Conservation (phyloP, 2,888 invertebrate species). For the Corythucha ciliata region DNA sequence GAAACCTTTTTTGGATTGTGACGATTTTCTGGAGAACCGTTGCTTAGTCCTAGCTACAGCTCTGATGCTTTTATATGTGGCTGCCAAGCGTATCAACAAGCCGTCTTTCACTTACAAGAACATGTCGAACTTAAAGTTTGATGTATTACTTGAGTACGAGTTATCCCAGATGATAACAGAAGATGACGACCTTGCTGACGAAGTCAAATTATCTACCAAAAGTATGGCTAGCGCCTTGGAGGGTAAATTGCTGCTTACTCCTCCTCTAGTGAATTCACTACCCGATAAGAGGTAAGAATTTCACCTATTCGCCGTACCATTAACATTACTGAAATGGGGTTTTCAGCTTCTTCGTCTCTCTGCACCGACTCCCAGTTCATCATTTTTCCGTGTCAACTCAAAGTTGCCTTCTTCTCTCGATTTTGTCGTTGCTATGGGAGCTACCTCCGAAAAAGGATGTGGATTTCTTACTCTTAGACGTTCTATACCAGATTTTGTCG, state of each 20-base stretch:
- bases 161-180: constrained; percentile 25
- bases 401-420: constrained; percentile 19
- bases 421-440: constrained; percentile 19
- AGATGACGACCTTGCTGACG: constrained; percentile 20
- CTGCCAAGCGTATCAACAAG: constrained; percentile 11
- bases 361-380: constrained; percentile 23
- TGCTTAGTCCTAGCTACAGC: constrained; percentile 21
- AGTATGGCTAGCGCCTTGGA: constrained; percentile 15
- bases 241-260: neutral
- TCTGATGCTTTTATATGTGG: constrained; percentile 18
- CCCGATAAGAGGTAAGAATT: too few relatives aligned
- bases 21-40: constrained; percentile 27
- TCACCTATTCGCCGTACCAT: too few relatives aligned
- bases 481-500: constrained; percentile 12
- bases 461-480: constrained; percentile 23
- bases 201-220: constrained; percentile 9
- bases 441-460: constrained; percentile 12
- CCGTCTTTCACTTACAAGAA: constrained; percentile 20
- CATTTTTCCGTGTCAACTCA: constrained; percentile 24
- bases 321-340: neutral
- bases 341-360: constrained; percentile 24
- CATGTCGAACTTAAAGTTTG: constrained; percentile 14
- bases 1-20: constrained; percentile 21
- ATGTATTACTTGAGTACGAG: constrained; percentile 27
- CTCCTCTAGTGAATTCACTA: too few relatives aligned